Evolutionary conservation across 2,888 invertebrate genomes (phyloP).

Genomic region (Amorpha juglandis): DNA sequence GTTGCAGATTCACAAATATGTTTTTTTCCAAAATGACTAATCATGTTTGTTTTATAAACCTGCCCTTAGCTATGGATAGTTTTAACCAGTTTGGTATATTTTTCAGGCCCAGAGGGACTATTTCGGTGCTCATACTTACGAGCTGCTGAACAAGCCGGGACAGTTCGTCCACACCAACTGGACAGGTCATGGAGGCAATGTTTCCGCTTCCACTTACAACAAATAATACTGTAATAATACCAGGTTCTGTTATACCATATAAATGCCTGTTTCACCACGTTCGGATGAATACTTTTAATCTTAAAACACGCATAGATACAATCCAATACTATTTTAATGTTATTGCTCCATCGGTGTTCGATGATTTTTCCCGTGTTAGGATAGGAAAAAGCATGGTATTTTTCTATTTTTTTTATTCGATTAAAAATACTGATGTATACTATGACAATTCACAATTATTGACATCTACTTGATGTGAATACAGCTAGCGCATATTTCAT

Average conservation of each 20-base stretch:
- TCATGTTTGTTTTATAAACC: too few relatives aligned
- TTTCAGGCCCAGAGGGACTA: constrained; percentile 96
- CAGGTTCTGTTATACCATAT: not conserved
- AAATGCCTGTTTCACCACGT: not conserved
- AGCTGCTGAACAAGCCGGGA: constrained; percentile 93
- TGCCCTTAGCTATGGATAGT: too few relatives aligned
- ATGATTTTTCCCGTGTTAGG: too few relatives aligned
- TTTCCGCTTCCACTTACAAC: constrained; percentile 95
- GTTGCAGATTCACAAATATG: not conserved
- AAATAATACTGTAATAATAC: constrained; percentile 48
- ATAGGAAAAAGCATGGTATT: too few relatives aligned
- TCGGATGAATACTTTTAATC: not conserved
- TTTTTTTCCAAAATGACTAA: not conserved
- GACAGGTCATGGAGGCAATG: constrained; percentile 99
- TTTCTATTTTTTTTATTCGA: too few relatives aligned
- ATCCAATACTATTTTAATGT: too few relatives aligned
- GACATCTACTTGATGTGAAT: too few relatives aligned
- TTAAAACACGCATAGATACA: too few relatives aligned
- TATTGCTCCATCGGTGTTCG: too few relatives aligned
- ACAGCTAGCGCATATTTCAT: too few relatives aligned
- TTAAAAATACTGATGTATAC: too few relatives aligned
- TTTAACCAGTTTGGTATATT: not conserved
- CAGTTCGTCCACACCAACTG: constrained; percentile 98
- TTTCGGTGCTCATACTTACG: constrained; percentile 99
- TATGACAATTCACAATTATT: too few relatives aligned